A percentile compares a stretch with the other conserved stretches of the same genome.
Conservation (phyloP, 2,113 vertebrate genomes). For the Pelodiscus sinensis region DNA sequence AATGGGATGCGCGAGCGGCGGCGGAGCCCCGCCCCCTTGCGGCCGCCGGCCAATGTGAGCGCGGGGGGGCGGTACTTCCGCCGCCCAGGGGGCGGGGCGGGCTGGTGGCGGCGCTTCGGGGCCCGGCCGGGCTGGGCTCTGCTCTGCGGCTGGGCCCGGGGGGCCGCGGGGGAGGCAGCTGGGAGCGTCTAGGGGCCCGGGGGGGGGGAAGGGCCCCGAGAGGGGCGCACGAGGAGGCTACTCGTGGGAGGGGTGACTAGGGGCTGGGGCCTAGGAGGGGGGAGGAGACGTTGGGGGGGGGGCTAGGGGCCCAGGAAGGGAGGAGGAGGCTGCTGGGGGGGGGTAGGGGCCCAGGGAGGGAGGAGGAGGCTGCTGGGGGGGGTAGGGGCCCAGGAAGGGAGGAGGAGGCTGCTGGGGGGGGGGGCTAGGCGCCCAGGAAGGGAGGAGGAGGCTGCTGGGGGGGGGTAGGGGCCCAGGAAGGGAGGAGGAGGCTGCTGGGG, state of each 20-base stretch:
- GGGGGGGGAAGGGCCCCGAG: background rate
- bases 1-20: constrained; percentile 46
- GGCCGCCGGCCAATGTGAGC: background rate
- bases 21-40: background rate
- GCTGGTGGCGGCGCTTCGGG: constrained; percentile 35
- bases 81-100: background rate
- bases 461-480: constrained; percentile 3
- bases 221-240: too few species aligned
- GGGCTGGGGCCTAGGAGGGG: too few species aligned
- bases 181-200: background rate
- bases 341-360: background rate
- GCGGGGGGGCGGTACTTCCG: constrained; percentile 42
- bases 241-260: background rate
- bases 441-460: too few species aligned
- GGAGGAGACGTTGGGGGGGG: too few species aligned
- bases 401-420: background rate
- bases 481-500: constrained; percentile 14
- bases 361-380: too few species aligned
- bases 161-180: too few species aligned
- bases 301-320: constrained; percentile 14
- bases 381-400: background rate
- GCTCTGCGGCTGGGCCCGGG: too few species aligned
- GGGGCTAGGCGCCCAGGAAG: background rate
- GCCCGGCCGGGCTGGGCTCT: background rate
- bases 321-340: constrained; percentile 34